A percentile compares a stretch with the other conserved stretches of the same genome.
Conservation (phyloP, 2,888 invertebrate species). For the Xestobium rufovillosum region DNA sequence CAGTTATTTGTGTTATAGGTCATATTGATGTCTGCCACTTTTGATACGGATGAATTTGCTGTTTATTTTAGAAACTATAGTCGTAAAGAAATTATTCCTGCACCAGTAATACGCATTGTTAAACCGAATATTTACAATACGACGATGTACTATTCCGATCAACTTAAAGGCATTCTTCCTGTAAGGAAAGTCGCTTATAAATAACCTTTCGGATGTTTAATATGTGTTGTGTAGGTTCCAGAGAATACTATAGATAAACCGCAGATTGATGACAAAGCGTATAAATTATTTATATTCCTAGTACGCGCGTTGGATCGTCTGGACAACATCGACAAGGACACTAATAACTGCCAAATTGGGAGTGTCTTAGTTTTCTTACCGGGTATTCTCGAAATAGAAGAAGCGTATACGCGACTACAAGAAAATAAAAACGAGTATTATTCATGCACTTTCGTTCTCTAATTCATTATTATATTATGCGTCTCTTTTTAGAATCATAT, state of each 20-base stretch:
- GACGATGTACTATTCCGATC: conserved; percentile 57
- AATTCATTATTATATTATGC: no score
- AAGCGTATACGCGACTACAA: conserved; percentile 47
- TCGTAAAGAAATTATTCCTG: conserved; percentile 37
- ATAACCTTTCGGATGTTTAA: conserved; percentile 3
- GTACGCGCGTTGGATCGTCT: conserved; percentile 59
- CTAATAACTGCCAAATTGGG: conserved; percentile 35
- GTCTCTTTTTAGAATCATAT: no score
- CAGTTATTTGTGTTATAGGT: conserved; percentile 45
- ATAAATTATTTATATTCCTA: conserved; percentile 43
- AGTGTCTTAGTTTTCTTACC: conserved; percentile 86
- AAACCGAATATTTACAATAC: conserved; percentile 50
- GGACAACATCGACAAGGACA: conserved; percentile 43
- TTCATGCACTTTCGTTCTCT: neutral
- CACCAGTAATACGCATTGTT: conserved; percentile 52
- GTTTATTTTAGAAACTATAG: conserved; percentile 52
- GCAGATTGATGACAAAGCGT: conserved; percentile 36
- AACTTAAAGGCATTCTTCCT: conserved; percentile 30
- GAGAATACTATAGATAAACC: conserved; percentile 53
- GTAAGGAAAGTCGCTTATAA: conserved; percentile 27
- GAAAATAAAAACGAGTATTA: conserved; percentile 9
- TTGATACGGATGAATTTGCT: conserved; percentile 65
- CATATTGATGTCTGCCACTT: conserved; percentile 92
- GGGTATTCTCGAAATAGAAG: conserved; percentile 78
- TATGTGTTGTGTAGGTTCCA: conserved; percentile 43